Base-by-base conservation (phyloP, 2,888 invertebrate species). In the Drepana falcataria region DNA sequence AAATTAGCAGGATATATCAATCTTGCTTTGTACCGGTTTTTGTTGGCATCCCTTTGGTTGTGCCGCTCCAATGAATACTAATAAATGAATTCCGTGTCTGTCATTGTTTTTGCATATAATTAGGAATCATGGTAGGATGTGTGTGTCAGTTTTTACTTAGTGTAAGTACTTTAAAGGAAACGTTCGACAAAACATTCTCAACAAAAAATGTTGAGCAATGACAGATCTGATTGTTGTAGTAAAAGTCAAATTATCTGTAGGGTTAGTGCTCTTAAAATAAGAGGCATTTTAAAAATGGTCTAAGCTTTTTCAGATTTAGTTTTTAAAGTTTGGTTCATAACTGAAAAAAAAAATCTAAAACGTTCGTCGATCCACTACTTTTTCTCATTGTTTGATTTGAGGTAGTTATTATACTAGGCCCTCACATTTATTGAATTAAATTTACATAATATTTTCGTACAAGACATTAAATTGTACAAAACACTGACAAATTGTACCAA, bases 1-100 rank as follows among this genome's bases (percentile, higher is more conserved):
- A 89, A 90, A 90, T 90, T 90, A 90, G 89, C 78, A 81, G 90
- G 90, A 90, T 88, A 89, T 87, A 83, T 87, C 89, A 87, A 87
- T 90, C 89, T 82, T 64, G 55, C 66, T 71, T 73, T 68, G 63
- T 60, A 63, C 57, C 57, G 63, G 58, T 79, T 77, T 77, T 83
- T 84, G 75, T 63, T 55, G 58, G 65, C 55, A 55, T 52, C 54
- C 65, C 64, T 72, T 71, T 65, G 37, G 48, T 59, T 33, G 40
- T 56, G 63, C 72, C 68, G 70, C 65, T 56, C 59, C 69, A 69
- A 75, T 75, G 73, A 72, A 75, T 75, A 66, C 58, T 63, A 59
- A 61, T 63, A 59, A 53, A 52, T 47, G 49, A 35, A 54, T 56
- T 55, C 55, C 56, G 54, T 51, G 51, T 54, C 48, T 44, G 48